Evolutionary conservation across 1,140 invertebrate species (phyloP).

Genomic region (Zaprionus africanus): DNA sequence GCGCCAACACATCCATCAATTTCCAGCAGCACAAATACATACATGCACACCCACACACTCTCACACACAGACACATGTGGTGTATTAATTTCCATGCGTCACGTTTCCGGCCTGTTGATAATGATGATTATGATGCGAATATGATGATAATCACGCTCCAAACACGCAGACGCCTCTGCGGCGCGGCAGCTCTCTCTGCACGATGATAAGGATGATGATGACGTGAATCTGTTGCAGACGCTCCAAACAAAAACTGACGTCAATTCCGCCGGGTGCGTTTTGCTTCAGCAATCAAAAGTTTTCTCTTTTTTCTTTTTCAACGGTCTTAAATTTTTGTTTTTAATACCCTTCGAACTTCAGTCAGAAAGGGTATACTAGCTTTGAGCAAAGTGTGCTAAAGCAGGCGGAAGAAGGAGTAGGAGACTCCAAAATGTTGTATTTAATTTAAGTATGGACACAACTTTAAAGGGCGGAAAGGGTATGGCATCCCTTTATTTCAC

Average conservation of each 20-base stretch:
- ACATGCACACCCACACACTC: not conserved
- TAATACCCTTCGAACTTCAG: not conserved
- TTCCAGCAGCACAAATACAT: constrained; percentile 17
- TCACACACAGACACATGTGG: constrained; percentile 25
- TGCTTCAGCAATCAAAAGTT: constrained; percentile 41
- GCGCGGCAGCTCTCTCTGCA: not conserved
- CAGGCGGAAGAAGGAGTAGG: no score
- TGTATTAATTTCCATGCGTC: constrained; percentile 67
- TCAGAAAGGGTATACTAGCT: no score
- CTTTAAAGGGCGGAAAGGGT: no score
- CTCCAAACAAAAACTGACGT: constrained; percentile 27
- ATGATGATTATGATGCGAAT: constrained; percentile 43
- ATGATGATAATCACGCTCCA: constrained; percentile 15
- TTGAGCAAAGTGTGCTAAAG: no score
- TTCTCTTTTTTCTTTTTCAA: not conserved
- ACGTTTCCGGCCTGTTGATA: constrained; percentile 59
- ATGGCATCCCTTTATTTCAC: no score
- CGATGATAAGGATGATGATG: constrained; percentile 24
- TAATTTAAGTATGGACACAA: no score
- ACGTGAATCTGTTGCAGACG: constrained; percentile 39
- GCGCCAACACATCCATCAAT: constrained; percentile 49
- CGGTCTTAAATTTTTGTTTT: constrained; percentile 5
- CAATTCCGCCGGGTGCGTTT: constrained; percentile 39
- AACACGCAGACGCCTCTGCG: constrained; percentile 18
- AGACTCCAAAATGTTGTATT: no score